A percentile compares a stretch with the other conserved stretches of the same genome.
phyloP scores from a whole-genome alignment of 2,797 vertebrate genomes.

The Scarus forsteni region DNA sequence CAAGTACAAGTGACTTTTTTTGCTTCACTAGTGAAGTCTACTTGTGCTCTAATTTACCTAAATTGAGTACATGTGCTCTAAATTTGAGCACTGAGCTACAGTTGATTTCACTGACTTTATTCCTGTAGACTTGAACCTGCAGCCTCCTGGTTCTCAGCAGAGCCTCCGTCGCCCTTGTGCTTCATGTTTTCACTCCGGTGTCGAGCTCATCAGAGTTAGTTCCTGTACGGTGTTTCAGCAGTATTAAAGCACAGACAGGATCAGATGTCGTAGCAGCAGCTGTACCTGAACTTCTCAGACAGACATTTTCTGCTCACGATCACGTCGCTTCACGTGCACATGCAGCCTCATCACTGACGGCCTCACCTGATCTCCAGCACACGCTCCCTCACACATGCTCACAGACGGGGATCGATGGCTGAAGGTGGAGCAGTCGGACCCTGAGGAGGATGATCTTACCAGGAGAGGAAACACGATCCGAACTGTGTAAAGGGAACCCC shows the following conservation, averaged over 20 bases:
- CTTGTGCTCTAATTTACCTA: too few relatives aligned
- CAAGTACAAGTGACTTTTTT: too few relatives aligned
- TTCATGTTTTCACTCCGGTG: too few relatives aligned
- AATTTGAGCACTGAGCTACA: too few relatives aligned
- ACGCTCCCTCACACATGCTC: slow-evolving; percentile 14
- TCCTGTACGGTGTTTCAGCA: not conserved
- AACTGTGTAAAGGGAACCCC: slow-evolving; percentile 58
- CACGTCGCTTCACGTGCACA: not conserved
- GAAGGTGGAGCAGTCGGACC: slow-evolving; percentile 57
- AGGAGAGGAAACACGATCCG: slow-evolving; percentile 65
- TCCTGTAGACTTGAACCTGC: too few relatives aligned
- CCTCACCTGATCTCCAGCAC: slow-evolving; percentile 19
- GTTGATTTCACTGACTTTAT: too few relatives aligned
- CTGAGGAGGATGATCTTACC: slow-evolving; percentile 78
- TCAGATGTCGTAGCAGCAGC: not conserved
- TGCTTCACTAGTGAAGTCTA: too few relatives aligned
- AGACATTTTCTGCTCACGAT: not conserved
- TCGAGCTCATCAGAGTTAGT: not conserved
- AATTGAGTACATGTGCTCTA: too few relatives aligned
- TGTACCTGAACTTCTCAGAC: not conserved
- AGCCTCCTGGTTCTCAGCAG: too few relatives aligned
- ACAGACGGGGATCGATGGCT: slow-evolving; percentile 59
- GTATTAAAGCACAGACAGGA: too few relatives aligned
- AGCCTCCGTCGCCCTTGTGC: too few relatives aligned
- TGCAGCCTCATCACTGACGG: not conserved